Evolutionary conservation across 2,797 vertebrate genomes (phyloP), one percentile per base, ranked within the genome.

Genomic region (Pangasius djambal): DNA sequence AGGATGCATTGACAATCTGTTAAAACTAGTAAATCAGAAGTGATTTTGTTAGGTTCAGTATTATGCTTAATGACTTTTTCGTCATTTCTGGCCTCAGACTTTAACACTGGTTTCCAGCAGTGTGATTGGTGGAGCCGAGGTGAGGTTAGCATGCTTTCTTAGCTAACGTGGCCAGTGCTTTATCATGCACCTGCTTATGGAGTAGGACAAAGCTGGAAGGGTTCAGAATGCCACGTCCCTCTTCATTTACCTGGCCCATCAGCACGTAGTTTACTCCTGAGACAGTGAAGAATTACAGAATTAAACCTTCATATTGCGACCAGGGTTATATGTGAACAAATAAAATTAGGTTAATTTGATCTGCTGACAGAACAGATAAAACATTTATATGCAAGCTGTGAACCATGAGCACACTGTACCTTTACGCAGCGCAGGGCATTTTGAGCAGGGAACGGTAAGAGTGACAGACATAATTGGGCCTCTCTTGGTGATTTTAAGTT

Each of bases 261-360:
- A 98, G 89, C 91, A 98, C 95, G 0, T 97, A 98, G 92, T 94
- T 97, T 74, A 87, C 69, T 34, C 97, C 98, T 98, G 93, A 79
- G 63, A 67, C 31, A 52, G 3, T 1, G 25, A 86, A 44, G 7
- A 69, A 22, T 40, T 20, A 18, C 13, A 87, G 7, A 63, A 31
- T 77, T 28, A 84, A 18, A 40, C 28, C 12, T 31, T 50, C 2
- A 74, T 44, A 50, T 34, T 72, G 37, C 8, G 18, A 34, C 63
- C 4, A 9, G 15, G 16, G 50, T 2, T 78, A 34, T 78, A 59
- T 83, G 12, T 85, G 28, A 18, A 34, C n/a, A 37, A 81, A 25
- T 63, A 55, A 20, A 3, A 40, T 44, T 0, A n/a, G 20, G 1
- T 61, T 48, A 65, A 0, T 48, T 65, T 65, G 7, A 25, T 59